Base-by-base conservation (phyloP, 2,888 invertebrate species). In the Deilephila elpenor region DNA sequence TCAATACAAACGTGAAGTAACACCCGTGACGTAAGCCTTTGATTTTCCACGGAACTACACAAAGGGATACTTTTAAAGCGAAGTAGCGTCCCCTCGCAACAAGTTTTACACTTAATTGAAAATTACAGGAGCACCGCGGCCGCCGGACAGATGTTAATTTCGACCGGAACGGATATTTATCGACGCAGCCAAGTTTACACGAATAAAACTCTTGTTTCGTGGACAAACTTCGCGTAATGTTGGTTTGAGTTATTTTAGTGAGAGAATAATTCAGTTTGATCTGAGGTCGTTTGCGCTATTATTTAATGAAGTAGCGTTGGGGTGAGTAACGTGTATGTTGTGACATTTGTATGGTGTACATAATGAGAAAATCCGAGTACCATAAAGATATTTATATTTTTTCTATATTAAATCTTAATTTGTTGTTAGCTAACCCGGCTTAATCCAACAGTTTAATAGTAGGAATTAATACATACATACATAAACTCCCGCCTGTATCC, bases 151-250 rank as follows among this genome's bases (percentile, higher is more conserved):
- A 62, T 61, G 60, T 61, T 73, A 71, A 75, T 71, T 73, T 70
- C 78, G 77, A 77, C 79, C 74, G 59, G 72, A 74, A 74, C 73
- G 76, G 76, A 80, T 80, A 81, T 81, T 82, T 81, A 81, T 81
- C 78, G 75, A 62, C 78, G 60, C 44, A 3, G 44, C 44, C 72
- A 83, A 83, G 75, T 83, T 82, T 14, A 44, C 79, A 17, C 51
- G 51, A 56, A n/a, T 17, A 56, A 56, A 56, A 56, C 56, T 56
- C 6, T 56, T 56, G 56, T 56, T 56, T 56, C 56, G 56, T n/a
- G 19, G 56, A 56, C n/a, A 56, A 56, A 56, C 56, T 19, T 56
- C 56, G 19, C 19, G 56, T 56, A 56, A n/a, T 19, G 19, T 17
- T 19, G 17, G n/a, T 19, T 56, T n/a, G 56, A 3, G 14, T 44